phyloP scores from a whole-genome alignment of 2,888 invertebrate genomes.

The Scrobipalpa costella region DNA sequence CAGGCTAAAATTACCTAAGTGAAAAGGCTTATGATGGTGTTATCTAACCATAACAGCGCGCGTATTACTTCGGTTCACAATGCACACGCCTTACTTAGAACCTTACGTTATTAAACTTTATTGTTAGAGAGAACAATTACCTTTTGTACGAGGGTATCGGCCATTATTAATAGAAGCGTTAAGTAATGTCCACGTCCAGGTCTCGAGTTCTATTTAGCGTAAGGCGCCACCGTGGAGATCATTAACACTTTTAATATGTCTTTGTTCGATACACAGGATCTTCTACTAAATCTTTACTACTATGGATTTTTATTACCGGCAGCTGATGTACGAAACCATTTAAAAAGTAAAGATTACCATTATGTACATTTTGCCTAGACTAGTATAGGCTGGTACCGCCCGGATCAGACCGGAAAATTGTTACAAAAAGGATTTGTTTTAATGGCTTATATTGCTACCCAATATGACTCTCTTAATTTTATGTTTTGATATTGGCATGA shows the following conservation, averaged over 20 bases:
- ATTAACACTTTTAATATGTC: conserved; percentile 58
- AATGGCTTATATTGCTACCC: no score
- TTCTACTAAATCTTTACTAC: no score
- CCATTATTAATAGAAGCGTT: conserved; percentile 71
- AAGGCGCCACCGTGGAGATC: conserved; percentile 39
- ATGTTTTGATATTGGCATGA: no score
- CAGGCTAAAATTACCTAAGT: conserved; percentile 15
- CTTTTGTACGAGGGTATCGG: conserved; percentile 74
- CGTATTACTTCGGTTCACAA: conserved; percentile 48
- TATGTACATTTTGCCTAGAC: no score
- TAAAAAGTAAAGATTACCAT: no score
- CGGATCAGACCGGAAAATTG: no score
- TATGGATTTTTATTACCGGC: no score
- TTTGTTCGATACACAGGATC: conserved; percentile 63
- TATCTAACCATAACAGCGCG: conserved; percentile 53
- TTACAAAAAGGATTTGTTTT: no score
- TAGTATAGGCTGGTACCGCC: no score
- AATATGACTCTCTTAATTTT: no score
- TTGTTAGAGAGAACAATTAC: conserved; percentile 80
- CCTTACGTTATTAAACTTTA: conserved; percentile 72
- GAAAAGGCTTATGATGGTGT: conserved; percentile 41
- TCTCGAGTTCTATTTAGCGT: conserved; percentile 67
- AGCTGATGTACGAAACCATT: no score
- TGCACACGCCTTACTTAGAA: conserved; percentile 70
- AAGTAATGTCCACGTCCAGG: conserved; percentile 61